Conservation (phyloP, 64 coral and sea anemone genomes). For the Stichodactyla helianthus region DNA sequence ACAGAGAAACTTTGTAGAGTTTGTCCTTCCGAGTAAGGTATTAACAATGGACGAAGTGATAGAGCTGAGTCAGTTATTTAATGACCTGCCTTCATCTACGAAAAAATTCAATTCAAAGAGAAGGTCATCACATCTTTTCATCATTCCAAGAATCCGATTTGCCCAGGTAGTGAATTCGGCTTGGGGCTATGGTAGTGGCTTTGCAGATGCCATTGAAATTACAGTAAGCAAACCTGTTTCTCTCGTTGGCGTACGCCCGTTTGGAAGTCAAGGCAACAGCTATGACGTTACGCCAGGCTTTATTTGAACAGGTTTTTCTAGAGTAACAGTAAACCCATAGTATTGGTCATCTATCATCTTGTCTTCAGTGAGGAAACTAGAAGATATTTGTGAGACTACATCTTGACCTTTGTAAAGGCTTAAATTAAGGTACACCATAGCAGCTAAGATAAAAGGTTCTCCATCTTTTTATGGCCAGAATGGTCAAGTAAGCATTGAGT, state of each 20-base stretch:
- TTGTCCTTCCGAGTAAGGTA: constrained; percentile 24
- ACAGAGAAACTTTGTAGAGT: constrained; percentile 30
- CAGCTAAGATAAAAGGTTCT: background rate
- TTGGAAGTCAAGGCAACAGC: background rate
- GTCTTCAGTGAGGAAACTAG: background rate
- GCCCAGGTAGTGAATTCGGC: no score
- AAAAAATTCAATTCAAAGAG: no score
- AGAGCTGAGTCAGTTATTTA: background rate
- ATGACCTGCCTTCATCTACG: no score
- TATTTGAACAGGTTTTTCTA: background rate
- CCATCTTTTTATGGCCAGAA: background rate
- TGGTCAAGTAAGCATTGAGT: background rate
- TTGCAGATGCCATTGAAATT: background rate
- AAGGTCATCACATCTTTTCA: no score
- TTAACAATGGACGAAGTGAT: background rate
- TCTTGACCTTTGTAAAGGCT: background rate
- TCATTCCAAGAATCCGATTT: no score
- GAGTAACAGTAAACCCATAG: background rate
- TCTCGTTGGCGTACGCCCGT: background rate
- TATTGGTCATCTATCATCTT: background rate
- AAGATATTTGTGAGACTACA: background rate
- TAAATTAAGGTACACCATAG: background rate
- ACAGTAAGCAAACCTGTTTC: background rate
- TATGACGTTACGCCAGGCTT: background rate
- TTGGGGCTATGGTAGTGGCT: no score